phyloP scores from a whole-genome alignment of 2,113 vertebrate genomes.

The Eurystomus gularis region DNA sequence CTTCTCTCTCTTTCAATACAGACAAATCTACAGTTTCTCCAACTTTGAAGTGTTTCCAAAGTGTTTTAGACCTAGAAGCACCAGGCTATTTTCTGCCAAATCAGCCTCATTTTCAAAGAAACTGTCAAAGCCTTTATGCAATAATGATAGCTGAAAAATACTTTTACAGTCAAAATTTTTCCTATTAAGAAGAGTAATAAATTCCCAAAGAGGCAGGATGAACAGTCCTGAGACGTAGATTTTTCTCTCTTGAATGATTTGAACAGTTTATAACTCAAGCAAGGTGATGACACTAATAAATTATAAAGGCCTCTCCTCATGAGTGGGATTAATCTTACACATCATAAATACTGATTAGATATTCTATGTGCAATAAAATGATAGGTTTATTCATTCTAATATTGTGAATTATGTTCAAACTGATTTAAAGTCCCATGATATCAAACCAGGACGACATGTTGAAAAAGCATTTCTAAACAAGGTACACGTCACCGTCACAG shows the following conservation, averaged over 20 bases:
- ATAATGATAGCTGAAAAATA: background rate
- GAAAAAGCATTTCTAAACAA: background rate
- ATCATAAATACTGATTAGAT: slow-evolving; percentile 23
- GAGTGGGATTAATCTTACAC: background rate
- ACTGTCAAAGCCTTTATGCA: background rate
- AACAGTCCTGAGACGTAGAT: background rate
- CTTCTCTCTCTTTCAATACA: background rate
- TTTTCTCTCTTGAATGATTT: background rate
- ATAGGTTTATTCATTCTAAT: background rate
- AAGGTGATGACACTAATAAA: slow-evolving; percentile 23
- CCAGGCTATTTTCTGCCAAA: background rate
- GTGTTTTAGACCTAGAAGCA: background rate
- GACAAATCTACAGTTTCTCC: background rate
- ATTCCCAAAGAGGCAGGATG: background rate
- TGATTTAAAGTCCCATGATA: background rate
- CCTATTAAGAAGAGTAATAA: background rate
- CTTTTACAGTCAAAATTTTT: background rate
- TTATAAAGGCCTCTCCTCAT: background rate
- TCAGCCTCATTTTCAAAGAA: background rate
- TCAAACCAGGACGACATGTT: background rate
- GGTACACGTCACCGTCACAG: rapidly evolving
- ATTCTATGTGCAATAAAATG: background rate
- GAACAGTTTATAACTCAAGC: slow-evolving; percentile 12
- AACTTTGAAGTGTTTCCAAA: background rate
- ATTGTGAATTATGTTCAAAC: background rate